Conservation (phyloP, 2,113 vertebrate genomes). For the Petaurus breviceps region DNA sequence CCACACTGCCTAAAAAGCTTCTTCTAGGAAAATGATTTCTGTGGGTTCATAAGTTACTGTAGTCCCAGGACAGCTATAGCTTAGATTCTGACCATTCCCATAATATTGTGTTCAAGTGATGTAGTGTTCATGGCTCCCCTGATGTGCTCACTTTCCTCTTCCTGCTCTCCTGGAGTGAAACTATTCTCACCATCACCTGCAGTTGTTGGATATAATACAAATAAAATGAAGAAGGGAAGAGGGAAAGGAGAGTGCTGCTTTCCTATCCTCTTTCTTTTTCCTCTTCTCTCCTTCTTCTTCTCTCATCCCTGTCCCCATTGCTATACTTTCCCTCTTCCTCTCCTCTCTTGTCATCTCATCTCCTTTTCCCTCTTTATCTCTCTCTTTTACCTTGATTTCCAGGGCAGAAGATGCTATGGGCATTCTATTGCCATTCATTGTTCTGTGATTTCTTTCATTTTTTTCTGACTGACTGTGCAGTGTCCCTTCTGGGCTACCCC, state of each 20-base stretch:
- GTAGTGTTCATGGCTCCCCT: conserved; percentile 33
- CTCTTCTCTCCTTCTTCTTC: background rate
- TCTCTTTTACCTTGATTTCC: background rate
- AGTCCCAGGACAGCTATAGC: conserved; percentile 60
- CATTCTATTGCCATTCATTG: background rate
- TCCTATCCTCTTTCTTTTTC: background rate
- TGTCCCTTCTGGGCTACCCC: background rate
- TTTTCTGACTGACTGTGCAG: background rate
- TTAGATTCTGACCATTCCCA: conserved; percentile 65
- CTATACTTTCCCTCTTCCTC: background rate
- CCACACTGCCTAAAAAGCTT: conserved; percentile 67
- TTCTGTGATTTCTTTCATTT: background rate
- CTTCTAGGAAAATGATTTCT: conserved; percentile 77
- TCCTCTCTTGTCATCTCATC: background rate
- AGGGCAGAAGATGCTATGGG: background rate
- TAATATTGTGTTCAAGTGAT: conserved; percentile 66
- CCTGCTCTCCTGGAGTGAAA: background rate
- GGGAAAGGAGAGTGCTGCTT: too few relatives aligned
- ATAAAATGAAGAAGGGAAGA: background rate
- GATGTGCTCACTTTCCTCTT: background rate
- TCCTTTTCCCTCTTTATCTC: background rate
- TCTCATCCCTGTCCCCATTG: background rate
- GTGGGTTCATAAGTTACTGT: conserved; percentile 63
- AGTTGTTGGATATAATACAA: background rate
- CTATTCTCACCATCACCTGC: background rate